Percentiles rank a stretch among this genome's conserved stretches.
These are phyloP conservation scores for Tachycineta bicolor DNA, from an alignment of 2,113 vertebrate species.

Conservation along the genomic window DNA sequence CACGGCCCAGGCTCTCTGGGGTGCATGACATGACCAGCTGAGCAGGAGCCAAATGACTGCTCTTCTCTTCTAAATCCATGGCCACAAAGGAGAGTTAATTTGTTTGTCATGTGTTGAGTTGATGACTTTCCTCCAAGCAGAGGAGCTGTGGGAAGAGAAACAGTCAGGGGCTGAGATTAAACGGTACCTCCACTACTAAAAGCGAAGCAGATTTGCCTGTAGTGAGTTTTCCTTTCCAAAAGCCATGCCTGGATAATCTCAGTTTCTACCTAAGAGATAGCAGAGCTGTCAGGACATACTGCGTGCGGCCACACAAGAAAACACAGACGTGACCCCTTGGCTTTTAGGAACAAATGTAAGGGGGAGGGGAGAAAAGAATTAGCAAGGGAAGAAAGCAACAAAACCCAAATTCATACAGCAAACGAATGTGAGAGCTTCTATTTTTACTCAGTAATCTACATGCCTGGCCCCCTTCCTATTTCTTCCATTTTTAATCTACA, in stretches of 20 bases:
- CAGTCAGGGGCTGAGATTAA: conserved; percentile 33
- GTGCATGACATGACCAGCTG: fast-evolving
- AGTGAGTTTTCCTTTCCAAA: conserved; percentile 9
- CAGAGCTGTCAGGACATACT: conserved; percentile 36
- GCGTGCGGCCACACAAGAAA: conserved; percentile 34
- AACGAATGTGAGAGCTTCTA: conserved; percentile 1
- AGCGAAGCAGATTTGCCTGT: neutral
- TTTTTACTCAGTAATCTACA: conserved; percentile 41
- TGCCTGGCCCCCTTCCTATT: neutral
- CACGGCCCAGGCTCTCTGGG: neutral
- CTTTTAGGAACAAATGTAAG: neutral
- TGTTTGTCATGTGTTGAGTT: neutral
- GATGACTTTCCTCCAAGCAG: conserved; percentile 7
- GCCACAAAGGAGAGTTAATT: neutral
- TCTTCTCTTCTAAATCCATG: neutral
- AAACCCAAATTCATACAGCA: neutral
- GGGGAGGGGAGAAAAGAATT: neutral
- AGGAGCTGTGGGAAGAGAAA: conserved; percentile 4
- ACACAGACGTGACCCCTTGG: conserved; percentile 21
- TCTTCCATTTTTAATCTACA: conserved; percentile 47
- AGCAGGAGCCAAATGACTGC: neutral
- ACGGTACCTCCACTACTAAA: neutral
- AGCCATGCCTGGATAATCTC: conserved; percentile 51
- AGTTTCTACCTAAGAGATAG: conserved; percentile 53
- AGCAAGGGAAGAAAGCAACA: neutral